Evolutionary conservation across 2,797 vertebrate species (phyloP).

Genomic region (Adrianichthys oophorus): DNA sequence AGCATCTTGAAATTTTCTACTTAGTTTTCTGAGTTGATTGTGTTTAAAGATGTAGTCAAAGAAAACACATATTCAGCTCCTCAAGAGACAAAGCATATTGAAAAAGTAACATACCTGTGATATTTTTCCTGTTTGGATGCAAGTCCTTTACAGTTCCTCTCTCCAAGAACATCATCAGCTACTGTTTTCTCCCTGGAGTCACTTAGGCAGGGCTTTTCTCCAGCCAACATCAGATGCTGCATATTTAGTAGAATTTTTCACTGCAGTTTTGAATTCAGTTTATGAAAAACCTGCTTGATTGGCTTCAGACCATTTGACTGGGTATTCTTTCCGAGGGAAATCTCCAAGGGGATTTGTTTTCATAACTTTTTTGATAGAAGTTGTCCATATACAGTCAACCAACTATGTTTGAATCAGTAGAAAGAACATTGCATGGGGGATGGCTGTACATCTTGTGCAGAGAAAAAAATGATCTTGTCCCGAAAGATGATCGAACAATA

Average conservation of each 20-base stretch:
- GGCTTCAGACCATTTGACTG: background rate
- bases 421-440: too few species aligned
- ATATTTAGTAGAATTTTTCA: background rate
- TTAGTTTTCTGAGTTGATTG: too few species aligned
- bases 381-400: background rate
- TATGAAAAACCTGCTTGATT: background rate
- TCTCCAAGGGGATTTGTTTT: background rate
- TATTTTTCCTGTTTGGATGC: background rate
- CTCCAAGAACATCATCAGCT: constrained; percentile 3
- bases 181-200: background rate
- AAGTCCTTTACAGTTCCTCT: background rate
- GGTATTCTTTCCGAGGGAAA: background rate
- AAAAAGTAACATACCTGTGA: background rate
- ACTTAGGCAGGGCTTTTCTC: constrained; percentile 2
- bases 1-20: too few species aligned
- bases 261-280: constrained; percentile 4
- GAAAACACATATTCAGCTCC: too few species aligned
- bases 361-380: background rate
- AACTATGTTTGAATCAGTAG: too few species aligned
- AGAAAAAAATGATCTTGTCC: background rate
- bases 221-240: constrained; percentile 6
- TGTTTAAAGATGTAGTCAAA: too few species aligned
- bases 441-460: background rate
- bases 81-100: background rate
- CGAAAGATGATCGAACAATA: background rate